Conservation (phyloP, 1,140 invertebrate genomes). For the Drosophila tristis region DNA sequence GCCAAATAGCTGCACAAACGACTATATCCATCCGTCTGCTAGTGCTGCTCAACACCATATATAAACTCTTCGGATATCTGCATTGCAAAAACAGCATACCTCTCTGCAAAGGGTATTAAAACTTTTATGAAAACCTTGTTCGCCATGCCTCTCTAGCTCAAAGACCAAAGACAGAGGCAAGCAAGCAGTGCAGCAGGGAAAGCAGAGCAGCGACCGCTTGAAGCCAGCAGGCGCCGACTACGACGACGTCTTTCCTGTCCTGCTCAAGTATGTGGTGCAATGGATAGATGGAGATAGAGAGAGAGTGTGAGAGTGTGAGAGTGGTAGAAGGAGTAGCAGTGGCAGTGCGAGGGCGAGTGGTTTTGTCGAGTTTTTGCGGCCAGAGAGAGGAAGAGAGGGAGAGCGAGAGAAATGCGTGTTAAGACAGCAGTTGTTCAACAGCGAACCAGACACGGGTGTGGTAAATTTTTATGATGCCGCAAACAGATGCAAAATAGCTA, state of each 20-base stretch:
- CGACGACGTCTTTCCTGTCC: too few relatives aligned
- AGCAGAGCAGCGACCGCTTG: conserved; percentile 28
- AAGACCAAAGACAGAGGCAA: conserved; percentile 8
- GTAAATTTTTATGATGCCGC: conserved; percentile 82
- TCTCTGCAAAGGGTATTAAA: conserved; percentile 9
- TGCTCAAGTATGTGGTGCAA: conserved; percentile 33
- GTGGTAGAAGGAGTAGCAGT: conserved; percentile 12
- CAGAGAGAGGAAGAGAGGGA: neutral
- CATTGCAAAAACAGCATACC: too few relatives aligned
- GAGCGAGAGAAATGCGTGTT: conserved; percentile 57
- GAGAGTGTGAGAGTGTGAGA: neutral
- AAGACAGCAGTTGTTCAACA: conserved; percentile 73
- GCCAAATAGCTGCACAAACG: too few relatives aligned
- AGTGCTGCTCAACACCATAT: too few relatives aligned
- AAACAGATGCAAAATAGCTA: conserved; percentile 81
- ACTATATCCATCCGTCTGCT: too few relatives aligned
- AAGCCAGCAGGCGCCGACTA: conserved; percentile 45
- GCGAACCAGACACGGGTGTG: conserved; percentile 76
- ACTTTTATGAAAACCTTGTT: conserved; percentile 21
- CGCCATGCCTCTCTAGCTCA: too few relatives aligned
- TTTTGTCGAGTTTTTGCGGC: too few relatives aligned
- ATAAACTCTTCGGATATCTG: too few relatives aligned
- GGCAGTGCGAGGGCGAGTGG: conserved; percentile 34
- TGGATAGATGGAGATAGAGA: conserved; percentile 4
- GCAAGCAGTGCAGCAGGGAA: conserved; percentile 17